These are phyloP conservation scores for Drosophila sulfurigaster DNA, from an alignment of 1,140 invertebrate genomes.

Conservation along the genomic window DNA sequence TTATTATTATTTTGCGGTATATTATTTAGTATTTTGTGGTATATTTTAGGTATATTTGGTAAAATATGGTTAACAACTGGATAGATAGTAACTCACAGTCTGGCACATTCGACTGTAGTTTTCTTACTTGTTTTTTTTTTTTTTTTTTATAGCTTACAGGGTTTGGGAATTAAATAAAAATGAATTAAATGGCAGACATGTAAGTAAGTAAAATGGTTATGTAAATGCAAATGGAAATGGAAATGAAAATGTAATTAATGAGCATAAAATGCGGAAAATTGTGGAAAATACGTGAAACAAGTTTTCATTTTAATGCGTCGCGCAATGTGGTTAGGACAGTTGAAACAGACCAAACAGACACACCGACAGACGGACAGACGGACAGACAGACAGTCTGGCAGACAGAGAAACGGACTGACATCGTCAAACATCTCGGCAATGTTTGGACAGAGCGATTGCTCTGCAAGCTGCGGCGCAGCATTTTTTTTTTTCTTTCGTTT, in stretches of 20 bases:
- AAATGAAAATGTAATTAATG: slow-evolving; percentile 81
- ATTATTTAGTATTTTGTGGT: too few species aligned
- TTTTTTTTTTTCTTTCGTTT: too few species aligned
- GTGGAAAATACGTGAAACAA: slow-evolving; percentile 71
- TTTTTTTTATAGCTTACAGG: slow-evolving; percentile 1
- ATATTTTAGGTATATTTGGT: too few species aligned
- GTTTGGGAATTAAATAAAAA: slow-evolving; percentile 11
- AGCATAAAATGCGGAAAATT: slow-evolving; percentile 81
- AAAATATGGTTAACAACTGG: too few species aligned
- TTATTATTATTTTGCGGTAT: too few species aligned
- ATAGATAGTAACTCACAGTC: not conserved
- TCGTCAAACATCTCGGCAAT: slow-evolving; percentile 68
- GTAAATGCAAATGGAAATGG: slow-evolving; percentile 70
- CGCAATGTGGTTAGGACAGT: slow-evolving; percentile 35
- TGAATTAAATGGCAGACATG: slow-evolving; percentile 26
- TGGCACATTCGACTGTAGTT: too few species aligned
- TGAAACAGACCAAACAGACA: slow-evolving; percentile 16
- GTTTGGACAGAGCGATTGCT: slow-evolving; percentile 60
- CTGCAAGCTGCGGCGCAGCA: slow-evolving; percentile 22
- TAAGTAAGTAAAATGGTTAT: slow-evolving; percentile 67
- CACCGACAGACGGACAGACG: not conserved
- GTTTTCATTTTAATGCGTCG: slow-evolving; percentile 66
- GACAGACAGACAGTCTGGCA: slow-evolving; percentile 1
- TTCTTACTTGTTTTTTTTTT: too few species aligned
- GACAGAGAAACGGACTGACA: slow-evolving; percentile 39